These are phyloP conservation scores for Operophtera brumata DNA, from an alignment of 2,888 invertebrate genomes.

Conservation along the genomic window DNA sequence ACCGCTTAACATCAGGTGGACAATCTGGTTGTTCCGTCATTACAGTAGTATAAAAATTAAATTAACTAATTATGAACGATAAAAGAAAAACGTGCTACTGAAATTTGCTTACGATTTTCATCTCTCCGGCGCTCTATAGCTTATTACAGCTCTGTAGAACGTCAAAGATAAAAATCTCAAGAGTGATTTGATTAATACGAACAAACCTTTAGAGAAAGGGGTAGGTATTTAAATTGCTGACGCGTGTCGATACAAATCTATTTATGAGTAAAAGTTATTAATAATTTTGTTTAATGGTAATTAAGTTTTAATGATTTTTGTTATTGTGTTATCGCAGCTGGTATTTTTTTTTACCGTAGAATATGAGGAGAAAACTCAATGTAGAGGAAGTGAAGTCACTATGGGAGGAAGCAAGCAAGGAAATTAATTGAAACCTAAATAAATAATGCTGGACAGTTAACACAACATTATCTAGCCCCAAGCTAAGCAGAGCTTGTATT, in stretches of 20 bases:
- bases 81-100: background rate
- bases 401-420: no score
- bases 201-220: constrained; percentile 70
- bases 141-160: constrained; percentile 1
- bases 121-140: background rate
- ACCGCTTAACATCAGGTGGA: no score
- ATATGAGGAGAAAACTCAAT: background rate
- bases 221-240: constrained; percentile 73
- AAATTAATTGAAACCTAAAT: no score
- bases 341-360: constrained; percentile 10
- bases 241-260: constrained; percentile 77
- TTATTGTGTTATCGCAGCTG: constrained; percentile 40
- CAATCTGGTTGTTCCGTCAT: no score
- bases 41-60: no score
- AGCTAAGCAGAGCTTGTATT: no score
- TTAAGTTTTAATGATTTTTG: constrained; percentile 63
- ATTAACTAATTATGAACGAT: no score
- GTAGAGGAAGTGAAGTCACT: no score
- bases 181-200: constrained; percentile 79
- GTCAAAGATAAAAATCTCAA: constrained; percentile 56
- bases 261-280: constrained; percentile 63
- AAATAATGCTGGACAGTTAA: no score
- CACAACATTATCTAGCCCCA: no score
- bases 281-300: constrained; percentile 59
- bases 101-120: background rate